A percentile compares a stretch with the other conserved stretches of the same genome.
phyloP scores from a whole-genome alignment of 2,113 vertebrate genomes.

The Crypturellus undulatus region DNA sequence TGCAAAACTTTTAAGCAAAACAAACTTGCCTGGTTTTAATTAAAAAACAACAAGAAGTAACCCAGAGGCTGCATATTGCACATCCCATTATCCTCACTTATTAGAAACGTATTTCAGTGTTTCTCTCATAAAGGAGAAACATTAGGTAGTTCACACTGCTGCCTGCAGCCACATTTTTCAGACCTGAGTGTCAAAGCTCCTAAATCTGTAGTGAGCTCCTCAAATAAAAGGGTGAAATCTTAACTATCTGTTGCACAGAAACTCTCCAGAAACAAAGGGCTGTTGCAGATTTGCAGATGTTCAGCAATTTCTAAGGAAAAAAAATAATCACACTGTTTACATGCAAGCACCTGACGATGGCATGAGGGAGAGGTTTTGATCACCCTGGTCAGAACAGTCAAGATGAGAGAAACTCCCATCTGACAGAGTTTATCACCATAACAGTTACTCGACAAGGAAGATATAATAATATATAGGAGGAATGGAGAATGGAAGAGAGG shows the following conservation, averaged over 20 bases:
- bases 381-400: not conserved
- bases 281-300: not conserved
- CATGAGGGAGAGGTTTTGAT: not conserved
- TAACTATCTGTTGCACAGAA: not conserved
- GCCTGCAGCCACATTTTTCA: not conserved
- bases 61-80: conserved; percentile 14
- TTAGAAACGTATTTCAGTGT: not conserved
- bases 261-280: not conserved
- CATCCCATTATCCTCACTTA: conserved; percentile 3
- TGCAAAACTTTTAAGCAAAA: not conserved
- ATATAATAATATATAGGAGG: not conserved
- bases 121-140: not conserved
- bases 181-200: not conserved
- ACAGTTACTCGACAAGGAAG: not conserved
- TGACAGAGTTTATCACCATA: not conserved
- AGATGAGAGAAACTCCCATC: not conserved
- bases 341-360: not conserved
- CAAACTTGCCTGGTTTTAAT: conserved; percentile 32
- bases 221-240: not conserved
- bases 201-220: not conserved
- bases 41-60: conserved; percentile 24
- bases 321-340: not conserved
- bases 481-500: not conserved
- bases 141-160: not conserved
- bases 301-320: not conserved